Base-by-base conservation (phyloP, 2,797 vertebrate species). In the Heteromormyrus szaboi region DNA sequence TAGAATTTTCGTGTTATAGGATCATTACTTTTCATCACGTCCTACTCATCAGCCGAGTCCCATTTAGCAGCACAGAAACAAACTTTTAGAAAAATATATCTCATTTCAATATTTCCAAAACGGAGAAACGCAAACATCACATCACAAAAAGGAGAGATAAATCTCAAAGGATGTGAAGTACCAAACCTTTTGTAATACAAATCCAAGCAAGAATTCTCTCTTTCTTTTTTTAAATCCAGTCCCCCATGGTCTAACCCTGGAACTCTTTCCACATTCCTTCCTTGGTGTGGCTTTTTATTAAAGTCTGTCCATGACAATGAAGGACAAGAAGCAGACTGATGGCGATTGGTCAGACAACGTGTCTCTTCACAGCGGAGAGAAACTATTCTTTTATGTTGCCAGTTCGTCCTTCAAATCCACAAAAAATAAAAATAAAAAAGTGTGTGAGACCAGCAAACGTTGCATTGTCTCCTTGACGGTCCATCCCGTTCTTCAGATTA, bases 401-500 rank as follows among this genome's bases (percentile, higher is more conserved):
- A 46, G 41, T 50, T 83, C 7, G 9, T 48, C 46, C 79, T 83
- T 46, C 44, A 46, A 50, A 46, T 94, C 17, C 54, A 53, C 51
- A 56, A 22, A 72, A 53, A 54, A 54, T 17, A 19, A 54, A 54
- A 17, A 8, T 4, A 6, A 68, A 85, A 68, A 12, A 94, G 95
- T 95, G 96, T 94, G 95, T 94, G 93, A 93, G 95, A 95, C 94
- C 92, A 95, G 95, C 95, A 94, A 94, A 93, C 93, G 95, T 94
- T 93, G 94, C 94, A 95, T 94, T 96, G 94, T 95, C 93, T 95
- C 93, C 93, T 93, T 90, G 93, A 92, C 90, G 93, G 90, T 94
- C 91, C 92, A 90, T 93, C 94, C 93, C 93, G 92, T 84, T 89
- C 92, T 94, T 93, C 92, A 92, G 92, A 92, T 91, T 91, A 90